phyloP scores from a whole-genome alignment of 2,888 invertebrate species.

The Heteropelma amictum region DNA sequence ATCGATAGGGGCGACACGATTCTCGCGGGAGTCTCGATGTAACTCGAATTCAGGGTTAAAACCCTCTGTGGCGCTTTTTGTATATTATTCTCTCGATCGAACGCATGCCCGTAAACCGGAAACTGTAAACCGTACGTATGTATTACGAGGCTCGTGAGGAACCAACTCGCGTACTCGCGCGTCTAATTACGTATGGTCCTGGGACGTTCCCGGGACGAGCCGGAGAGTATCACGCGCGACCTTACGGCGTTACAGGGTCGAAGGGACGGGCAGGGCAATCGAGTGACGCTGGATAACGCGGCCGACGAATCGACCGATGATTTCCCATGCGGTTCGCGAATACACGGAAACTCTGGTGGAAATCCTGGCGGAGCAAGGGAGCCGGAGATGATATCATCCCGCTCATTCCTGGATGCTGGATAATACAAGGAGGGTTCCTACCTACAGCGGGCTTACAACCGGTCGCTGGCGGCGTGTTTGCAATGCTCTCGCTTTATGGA shows the following conservation, averaged over 20 bases:
- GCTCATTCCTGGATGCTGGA: too few relatives aligned
- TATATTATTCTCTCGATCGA: too few relatives aligned
- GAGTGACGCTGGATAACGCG: conserved; percentile 42
- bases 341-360: conserved; percentile 14
- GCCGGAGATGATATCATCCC: too few relatives aligned
- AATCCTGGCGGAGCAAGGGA: conserved; percentile 29
- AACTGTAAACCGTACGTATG: too few relatives aligned
- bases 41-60: conserved; percentile 36
- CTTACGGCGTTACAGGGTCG: background rate
- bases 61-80: too few relatives aligned
- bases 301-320: conserved; percentile 70
- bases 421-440: too few relatives aligned
- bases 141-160: too few relatives aligned
- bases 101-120: too few relatives aligned
- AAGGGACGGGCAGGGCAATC: background rate
- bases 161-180: conserved; percentile 54
- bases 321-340: conserved; percentile 70
- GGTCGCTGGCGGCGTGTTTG: conserved; percentile 67
- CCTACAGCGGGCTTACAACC: too few relatives aligned
- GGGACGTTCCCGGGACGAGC: conserved; percentile 13
- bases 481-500: conserved; percentile 71
- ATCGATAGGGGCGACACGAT: background rate
- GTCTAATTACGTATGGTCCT: conserved; percentile 63
- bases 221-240: background rate
- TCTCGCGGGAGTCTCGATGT: conserved; percentile 32